Conservation (phyloP, 2,797 vertebrate species). For the Sciaenops ocellatus region DNA sequence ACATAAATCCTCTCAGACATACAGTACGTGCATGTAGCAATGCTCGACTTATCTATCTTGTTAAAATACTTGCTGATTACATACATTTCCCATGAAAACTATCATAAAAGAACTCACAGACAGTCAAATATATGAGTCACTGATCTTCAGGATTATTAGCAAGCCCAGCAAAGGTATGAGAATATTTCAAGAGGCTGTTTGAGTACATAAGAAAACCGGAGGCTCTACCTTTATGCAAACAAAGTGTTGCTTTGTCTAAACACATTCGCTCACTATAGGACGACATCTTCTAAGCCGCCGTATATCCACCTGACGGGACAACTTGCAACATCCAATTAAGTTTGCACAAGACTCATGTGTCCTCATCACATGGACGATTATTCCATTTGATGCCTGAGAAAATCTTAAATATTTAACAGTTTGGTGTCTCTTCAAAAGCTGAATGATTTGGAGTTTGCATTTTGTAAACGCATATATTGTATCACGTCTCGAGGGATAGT, state of each 20-base stretch:
- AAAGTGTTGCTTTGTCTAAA: neutral
- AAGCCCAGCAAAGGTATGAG: neutral
- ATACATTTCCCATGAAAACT: neutral
- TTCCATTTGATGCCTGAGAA: neutral
- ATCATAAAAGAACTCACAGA: neutral
- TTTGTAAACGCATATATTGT: neutral
- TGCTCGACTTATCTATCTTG: neutral
- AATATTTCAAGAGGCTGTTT: neutral
- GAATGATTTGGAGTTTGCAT: neutral
- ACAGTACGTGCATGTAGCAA: slow-evolving; percentile 12
- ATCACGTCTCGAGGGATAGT: neutral
- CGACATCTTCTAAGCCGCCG: slow-evolving; percentile 15
- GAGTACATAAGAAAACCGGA: neutral
- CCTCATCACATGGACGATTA: slow-evolving; percentile 26
- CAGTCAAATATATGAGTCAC: neutral
- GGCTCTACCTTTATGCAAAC: neutral
- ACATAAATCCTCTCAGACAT: slow-evolving; percentile 57
- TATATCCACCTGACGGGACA: slow-evolving; percentile 21
- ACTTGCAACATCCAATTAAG: slow-evolving; percentile 47
- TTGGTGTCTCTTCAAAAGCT: neutral
- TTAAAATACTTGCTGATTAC: neutral
- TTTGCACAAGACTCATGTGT: slow-evolving; percentile 8
- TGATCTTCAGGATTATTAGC: neutral
- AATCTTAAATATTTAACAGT: neutral
- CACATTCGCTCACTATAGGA: neutral